Evolutionary conservation across 2,888 invertebrate species (phyloP).

Genomic region (Cyrtodaria siliqua): DNA sequence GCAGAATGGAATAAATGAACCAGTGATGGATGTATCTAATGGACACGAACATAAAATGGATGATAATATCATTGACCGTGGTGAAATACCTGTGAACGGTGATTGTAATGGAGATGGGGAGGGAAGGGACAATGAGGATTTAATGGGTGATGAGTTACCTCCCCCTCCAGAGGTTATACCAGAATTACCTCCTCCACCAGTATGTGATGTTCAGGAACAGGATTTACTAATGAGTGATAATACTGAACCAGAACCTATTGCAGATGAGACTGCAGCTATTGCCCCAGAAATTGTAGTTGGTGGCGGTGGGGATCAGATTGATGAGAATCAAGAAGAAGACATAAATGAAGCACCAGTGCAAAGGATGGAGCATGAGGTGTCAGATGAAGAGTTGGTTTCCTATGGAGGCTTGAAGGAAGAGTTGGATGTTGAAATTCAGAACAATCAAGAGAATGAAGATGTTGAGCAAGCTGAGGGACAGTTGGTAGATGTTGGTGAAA

Average conservation of each 20-base stretch:
- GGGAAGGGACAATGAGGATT: constrained; percentile 24
- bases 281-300: constrained; percentile 17
- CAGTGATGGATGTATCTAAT: constrained; percentile 26
- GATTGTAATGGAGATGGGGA: constrained; percentile 34
- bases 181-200: constrained; percentile 52
- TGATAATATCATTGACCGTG: constrained; percentile 22
- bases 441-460: constrained; percentile 45
- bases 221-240: constrained; percentile 22
- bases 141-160: constrained; percentile 53
- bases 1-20: constrained; percentile 48
- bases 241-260: constrained; percentile 18
- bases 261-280: constrained; percentile 32
- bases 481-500: constrained; percentile 50
- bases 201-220: constrained; percentile 13
- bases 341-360: neutral
- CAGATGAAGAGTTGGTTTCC: constrained; percentile 62
- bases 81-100: constrained; percentile 51
- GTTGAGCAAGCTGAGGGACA: constrained; percentile 44
- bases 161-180: constrained; percentile 59
- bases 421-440: constrained; percentile 42
- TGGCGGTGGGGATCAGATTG: constrained; percentile 36
- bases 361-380: constrained; percentile 29
- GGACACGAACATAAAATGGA: constrained; percentile 32
- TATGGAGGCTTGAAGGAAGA: constrained; percentile 56
- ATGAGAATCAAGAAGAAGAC: constrained; percentile 34